phyloP scores from a whole-genome alignment of 1,140 invertebrate genomes.

The Eubasilissa regina region DNA sequence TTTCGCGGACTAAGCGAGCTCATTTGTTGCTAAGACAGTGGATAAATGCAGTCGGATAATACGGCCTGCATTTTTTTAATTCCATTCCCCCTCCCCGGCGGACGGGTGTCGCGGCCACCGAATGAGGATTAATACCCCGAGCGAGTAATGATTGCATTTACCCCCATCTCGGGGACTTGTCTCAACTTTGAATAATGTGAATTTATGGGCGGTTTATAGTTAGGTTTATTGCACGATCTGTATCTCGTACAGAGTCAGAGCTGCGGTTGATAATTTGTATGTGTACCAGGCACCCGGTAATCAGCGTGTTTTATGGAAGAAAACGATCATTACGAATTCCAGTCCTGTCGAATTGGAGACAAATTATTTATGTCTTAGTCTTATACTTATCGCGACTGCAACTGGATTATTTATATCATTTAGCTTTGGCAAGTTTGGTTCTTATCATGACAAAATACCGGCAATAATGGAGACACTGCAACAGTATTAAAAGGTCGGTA shows the following conservation, averaged over 20 bases:
- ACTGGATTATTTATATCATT: too few species aligned
- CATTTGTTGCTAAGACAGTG: slow-evolving; percentile 43
- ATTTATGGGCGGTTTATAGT: slow-evolving; percentile 19
- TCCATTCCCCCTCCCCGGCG: slow-evolving; percentile 2
- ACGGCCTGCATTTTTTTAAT: slow-evolving; percentile 41
- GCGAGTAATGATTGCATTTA: slow-evolving; percentile 35
- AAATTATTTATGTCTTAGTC: neutral
- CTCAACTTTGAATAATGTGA: slow-evolving; percentile 37
- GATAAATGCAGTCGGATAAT: slow-evolving; percentile 45
- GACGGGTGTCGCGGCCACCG: slow-evolving; percentile 21
- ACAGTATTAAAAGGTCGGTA: too few species aligned
- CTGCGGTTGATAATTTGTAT: slow-evolving; percentile 12
- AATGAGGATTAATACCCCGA: slow-evolving; percentile 44
- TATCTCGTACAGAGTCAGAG: slow-evolving; percentile 4
- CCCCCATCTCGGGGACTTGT: slow-evolving; percentile 30
- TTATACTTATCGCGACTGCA: too few species aligned
- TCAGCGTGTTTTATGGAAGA: slow-evolving; percentile 31
- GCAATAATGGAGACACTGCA: too few species aligned
- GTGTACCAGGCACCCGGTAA: slow-evolving; percentile 16
- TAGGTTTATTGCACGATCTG: slow-evolving; percentile 32
- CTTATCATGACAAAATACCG: too few species aligned
- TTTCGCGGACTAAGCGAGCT: slow-evolving; percentile 39
- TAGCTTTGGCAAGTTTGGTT: too few species aligned
- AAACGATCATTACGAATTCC: slow-evolving; percentile 30
- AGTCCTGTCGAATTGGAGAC: slow-evolving; percentile 27